Evolutionary conservation across 2,888 invertebrate genomes (phyloP).

Genomic region (Penaeus monodon): DNA sequence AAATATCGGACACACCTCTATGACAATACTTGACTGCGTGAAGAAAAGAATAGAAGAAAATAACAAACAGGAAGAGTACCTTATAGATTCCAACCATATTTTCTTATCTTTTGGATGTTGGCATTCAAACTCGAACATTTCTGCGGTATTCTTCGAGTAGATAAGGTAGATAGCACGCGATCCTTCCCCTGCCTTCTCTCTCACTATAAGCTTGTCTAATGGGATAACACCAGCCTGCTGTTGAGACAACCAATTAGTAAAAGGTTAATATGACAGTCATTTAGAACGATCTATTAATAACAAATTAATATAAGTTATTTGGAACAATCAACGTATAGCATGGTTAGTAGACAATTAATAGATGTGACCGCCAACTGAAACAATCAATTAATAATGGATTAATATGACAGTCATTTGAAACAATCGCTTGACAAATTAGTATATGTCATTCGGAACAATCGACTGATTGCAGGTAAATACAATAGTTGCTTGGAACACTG

Average conservation of each 20-base stretch:
- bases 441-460: too few relatives aligned
- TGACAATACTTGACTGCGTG: not conserved
- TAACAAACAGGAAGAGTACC: conserved; percentile 71
- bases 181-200: conserved; percentile 91
- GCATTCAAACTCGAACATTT: conserved; percentile 94
- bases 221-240: conserved; percentile 90
- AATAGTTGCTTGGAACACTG: too few relatives aligned
- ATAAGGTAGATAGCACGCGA: conserved; percentile 91
- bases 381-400: too few relatives aligned
- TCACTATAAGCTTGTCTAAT: conserved; percentile 88
- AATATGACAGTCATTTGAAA: too few relatives aligned
- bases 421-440: too few relatives aligned
- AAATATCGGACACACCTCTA: not conserved
- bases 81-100: conserved; percentile 88
- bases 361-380: too few relatives aligned
- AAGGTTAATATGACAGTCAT: not conserved
- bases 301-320: too few relatives aligned
- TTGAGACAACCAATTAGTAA: conserved; percentile 39
- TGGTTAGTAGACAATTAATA: too few relatives aligned
- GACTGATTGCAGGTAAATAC: too few relatives aligned
- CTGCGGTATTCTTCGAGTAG: conserved; percentile 84
- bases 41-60: not conserved
- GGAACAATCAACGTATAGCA: too few relatives aligned
- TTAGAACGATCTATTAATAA: too few relatives aligned
- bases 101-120: conserved; percentile 91